These are phyloP conservation scores for Agrenia bidenticulata DNA, from an alignment of 2,888 invertebrate genomes.

Conservation along the genomic window DNA sequence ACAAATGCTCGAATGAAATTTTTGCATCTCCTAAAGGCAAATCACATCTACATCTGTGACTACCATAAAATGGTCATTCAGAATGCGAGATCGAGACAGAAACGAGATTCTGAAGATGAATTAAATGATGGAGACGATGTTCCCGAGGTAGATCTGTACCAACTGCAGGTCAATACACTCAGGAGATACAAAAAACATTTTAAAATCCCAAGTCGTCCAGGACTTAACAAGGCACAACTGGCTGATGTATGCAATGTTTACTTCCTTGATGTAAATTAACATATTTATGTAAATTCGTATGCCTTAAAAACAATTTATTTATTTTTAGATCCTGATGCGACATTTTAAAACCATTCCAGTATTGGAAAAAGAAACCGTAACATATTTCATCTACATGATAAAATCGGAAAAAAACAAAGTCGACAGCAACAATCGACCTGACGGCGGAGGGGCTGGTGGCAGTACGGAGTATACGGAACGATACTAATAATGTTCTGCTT, in stretches of 20 bases:
- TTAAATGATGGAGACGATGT: conserved; percentile 88
- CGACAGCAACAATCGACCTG: conserved; percentile 69
- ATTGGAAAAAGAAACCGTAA: conserved; percentile 89
- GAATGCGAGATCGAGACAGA: conserved; percentile 84
- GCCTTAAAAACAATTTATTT: background rate
- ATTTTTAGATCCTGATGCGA: conserved; percentile 80
- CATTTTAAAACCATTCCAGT: conserved; percentile 95
- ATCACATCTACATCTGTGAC: conserved; percentile 95
- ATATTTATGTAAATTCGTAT: conserved; percentile 14
- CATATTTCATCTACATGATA: conserved; percentile 93
- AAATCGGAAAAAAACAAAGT: conserved; percentile 88
- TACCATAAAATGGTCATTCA: conserved; percentile 94
- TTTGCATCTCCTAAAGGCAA: conserved; percentile 66
- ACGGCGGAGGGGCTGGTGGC: conserved; percentile 21
- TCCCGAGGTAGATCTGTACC: conserved; percentile 90
- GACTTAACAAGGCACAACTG: conserved; percentile 90
- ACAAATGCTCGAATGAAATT: too few species aligned
- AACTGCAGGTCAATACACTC: conserved; percentile 90
- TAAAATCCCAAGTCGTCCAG: conserved; percentile 86
- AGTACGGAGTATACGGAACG: conserved; percentile 31
- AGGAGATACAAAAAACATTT: conserved; percentile 90
- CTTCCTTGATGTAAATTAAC: conserved; percentile 5
- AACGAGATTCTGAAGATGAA: conserved; percentile 92
- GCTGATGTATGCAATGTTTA: conserved; percentile 93
- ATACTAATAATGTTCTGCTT: conserved; percentile 27